Evolutionary conservation across 2,113 vertebrate genomes (phyloP).

Genomic region (Corythaeola cristata): DNA sequence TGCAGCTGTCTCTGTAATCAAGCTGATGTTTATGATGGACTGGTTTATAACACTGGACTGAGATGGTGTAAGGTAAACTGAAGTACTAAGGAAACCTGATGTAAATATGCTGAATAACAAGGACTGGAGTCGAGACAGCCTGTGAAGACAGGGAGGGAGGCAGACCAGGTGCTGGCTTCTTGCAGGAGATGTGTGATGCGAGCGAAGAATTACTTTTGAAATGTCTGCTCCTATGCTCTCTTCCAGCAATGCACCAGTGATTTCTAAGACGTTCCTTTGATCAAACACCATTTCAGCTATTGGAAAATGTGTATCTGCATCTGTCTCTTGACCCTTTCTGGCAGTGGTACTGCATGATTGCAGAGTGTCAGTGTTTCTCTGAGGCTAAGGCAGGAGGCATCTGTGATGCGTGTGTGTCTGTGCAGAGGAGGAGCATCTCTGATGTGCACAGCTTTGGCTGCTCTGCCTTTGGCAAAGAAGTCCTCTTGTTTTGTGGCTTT

Average conservation of each 20-base stretch:
- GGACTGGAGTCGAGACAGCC: not conserved
- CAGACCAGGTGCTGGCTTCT: not conserved
- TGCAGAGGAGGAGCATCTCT: not conserved
- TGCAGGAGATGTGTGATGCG: not conserved
- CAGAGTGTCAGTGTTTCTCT: not conserved
- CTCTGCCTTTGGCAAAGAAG: not conserved
- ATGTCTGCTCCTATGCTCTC: not conserved
- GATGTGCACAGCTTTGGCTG: not conserved
- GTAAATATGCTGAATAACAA: not conserved
- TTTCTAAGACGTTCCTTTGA: not conserved
- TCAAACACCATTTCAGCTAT: not conserved
- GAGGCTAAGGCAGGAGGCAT: not conserved
- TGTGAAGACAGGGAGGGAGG: not conserved
- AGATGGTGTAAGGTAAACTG: not conserved
- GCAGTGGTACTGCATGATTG: not conserved
- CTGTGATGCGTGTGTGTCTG: not conserved
- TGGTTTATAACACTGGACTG: not conserved
- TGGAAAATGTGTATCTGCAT: not conserved
- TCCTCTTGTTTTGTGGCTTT: not conserved
- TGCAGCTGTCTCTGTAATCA: conserved; percentile 55
- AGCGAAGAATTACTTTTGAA: not conserved
- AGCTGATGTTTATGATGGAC: conserved; percentile 42
- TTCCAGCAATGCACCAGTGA: not conserved
- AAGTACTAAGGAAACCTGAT: conserved; percentile 8
- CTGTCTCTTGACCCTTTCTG: not conserved